Evolutionary conservation across 2,113 vertebrate genomes (phyloP).

Genomic region (Hystrix brachyura): DNA sequence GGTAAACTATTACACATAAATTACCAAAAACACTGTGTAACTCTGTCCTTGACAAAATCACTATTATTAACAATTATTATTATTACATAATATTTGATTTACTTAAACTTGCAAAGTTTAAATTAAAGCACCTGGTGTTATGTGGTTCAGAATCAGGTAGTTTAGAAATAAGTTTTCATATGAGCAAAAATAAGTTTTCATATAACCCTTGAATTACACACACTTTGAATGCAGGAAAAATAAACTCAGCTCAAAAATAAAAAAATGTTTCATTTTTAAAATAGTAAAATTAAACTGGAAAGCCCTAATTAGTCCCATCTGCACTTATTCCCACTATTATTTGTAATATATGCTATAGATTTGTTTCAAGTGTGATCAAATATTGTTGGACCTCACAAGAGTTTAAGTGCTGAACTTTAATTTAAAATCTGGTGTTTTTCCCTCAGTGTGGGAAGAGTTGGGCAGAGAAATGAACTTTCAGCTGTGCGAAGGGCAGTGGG

Average conservation of each 20-base stretch:
- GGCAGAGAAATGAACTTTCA: conserved; percentile 67
- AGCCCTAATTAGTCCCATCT: conserved; percentile 79
- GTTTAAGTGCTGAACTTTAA: conserved; percentile 73
- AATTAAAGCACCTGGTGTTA: background rate
- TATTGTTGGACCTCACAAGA: conserved; percentile 81
- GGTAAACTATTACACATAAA: background rate
- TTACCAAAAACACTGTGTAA: background rate
- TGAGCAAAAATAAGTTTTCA: background rate
- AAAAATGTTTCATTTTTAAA: conserved; percentile 64
- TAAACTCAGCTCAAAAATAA: conserved; percentile 62
- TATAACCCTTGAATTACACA: background rate
- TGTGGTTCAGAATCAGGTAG: background rate
- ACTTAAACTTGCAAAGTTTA: conserved; percentile 17
- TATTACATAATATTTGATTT: background rate
- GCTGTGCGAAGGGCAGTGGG: conserved; percentile 52
- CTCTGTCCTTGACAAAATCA: background rate
- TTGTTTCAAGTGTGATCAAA: conserved; percentile 65
- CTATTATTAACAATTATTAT: background rate
- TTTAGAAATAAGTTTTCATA: conserved; percentile 1
- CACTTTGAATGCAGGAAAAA: conserved; percentile 20
- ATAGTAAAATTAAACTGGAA: conserved; percentile 72
- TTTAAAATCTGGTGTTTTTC: conserved; percentile 80
- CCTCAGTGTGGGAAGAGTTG: conserved; percentile 68
- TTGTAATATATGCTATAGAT: conserved; percentile 63
- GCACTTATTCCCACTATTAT: conserved; percentile 49